Conservation (phyloP, 2,113 vertebrate genomes). For the Lathamus discolor region DNA sequence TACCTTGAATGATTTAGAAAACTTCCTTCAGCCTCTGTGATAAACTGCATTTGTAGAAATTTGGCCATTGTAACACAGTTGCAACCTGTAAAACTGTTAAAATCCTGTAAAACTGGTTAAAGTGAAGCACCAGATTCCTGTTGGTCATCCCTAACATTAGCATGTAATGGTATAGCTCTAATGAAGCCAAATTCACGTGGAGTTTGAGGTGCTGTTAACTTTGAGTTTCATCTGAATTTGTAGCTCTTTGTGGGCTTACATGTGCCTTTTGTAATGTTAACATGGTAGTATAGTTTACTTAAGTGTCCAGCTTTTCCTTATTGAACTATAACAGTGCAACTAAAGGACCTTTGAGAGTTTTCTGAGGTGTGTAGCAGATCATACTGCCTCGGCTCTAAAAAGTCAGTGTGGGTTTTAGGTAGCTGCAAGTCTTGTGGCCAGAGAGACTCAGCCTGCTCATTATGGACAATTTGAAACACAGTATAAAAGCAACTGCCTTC, state of each 20-base stretch:
- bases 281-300: not conserved
- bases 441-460: not conserved
- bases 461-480: not conserved
- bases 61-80: not conserved
- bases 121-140: not conserved
- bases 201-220: not conserved
- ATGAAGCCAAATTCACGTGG: not conserved
- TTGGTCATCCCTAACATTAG: not conserved
- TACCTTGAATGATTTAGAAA: not conserved
- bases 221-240: not conserved
- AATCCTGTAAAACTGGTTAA: not conserved
- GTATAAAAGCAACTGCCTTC: not conserved
- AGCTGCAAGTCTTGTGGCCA: not conserved
- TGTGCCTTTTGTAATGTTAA: not conserved
- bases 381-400: not conserved
- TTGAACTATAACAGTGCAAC: not conserved
- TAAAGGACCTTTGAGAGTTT: not conserved
- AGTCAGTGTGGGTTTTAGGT: not conserved
- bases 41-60: not conserved
- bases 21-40: not conserved
- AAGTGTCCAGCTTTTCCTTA: not conserved
- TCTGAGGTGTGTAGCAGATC: not conserved
- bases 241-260: not conserved
- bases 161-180: not conserved
- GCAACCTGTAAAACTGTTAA: not conserved